Evolutionary conservation across 2,888 invertebrate species (phyloP).

Genomic region (Notocelia uddmanniana): DNA sequence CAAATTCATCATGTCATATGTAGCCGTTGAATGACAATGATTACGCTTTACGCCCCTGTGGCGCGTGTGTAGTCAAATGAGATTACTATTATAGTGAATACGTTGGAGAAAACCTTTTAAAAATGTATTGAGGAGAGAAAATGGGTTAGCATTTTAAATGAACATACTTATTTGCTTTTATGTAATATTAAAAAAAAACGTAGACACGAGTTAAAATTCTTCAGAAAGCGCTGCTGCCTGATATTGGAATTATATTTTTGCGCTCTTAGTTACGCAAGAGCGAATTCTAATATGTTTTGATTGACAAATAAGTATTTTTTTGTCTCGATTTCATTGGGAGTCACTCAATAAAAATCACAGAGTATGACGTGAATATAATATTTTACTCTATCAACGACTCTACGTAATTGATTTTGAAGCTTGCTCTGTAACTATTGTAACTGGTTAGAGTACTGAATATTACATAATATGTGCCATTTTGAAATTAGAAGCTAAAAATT

Average conservation of each 20-base stretch:
- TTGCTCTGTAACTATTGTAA: too few species aligned
- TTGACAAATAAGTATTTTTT: too few species aligned
- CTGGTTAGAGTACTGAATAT: too few species aligned
- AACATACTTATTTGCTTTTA: not conserved
- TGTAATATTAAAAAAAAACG: not conserved
- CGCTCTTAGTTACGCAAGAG: too few species aligned
- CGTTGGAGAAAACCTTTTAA: constrained; percentile 31
- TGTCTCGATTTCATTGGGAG: too few species aligned
- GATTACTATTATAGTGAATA: constrained; percentile 41
- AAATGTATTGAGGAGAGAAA: constrained; percentile 19
- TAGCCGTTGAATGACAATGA: constrained; percentile 51
- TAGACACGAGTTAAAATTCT: not conserved
- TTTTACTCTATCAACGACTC: too few species aligned
- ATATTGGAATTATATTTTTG: not conserved
- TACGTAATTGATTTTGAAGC: too few species aligned
- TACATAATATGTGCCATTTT: too few species aligned
- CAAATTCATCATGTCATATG: not conserved
- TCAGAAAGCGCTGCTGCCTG: not conserved
- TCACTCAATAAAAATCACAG: too few species aligned
- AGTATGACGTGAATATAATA: too few species aligned
- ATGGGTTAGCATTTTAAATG: constrained; percentile 1
- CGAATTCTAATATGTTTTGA: too few species aligned
- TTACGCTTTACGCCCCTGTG: constrained; percentile 51
- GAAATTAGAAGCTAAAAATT: too few species aligned
- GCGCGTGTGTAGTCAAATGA: constrained; percentile 36